Conservation (phyloP, 2,113 vertebrate genomes). For the Glaucidium brasilianum region DNA sequence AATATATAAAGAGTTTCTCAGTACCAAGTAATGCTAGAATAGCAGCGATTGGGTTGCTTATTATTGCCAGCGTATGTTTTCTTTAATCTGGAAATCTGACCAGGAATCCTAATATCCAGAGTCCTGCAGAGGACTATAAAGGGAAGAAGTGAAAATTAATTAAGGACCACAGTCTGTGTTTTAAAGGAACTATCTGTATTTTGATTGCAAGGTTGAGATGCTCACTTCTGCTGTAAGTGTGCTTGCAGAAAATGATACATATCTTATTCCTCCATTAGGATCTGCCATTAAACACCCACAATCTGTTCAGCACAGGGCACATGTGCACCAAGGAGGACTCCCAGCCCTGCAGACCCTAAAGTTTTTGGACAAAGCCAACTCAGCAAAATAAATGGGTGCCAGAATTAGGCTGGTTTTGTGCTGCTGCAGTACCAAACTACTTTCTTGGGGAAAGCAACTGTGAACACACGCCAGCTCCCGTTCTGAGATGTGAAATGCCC, state of each 20-base stretch:
- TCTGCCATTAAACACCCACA: neutral
- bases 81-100: neutral
- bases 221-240: neutral
- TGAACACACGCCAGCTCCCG: rapidly evolving
- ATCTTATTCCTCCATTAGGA: too few species aligned
- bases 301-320: neutral
- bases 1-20: slow-evolving; percentile 32
- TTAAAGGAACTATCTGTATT: neutral
- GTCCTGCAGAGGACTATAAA: neutral
- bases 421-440: rapidly evolving
- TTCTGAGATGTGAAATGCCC: rapidly evolving
- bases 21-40: neutral
- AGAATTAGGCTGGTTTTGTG: rapidly evolving
- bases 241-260: neutral
- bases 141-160: neutral
- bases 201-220: neutral
- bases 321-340: rapidly evolving
- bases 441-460: neutral
- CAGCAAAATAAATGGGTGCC: rapidly evolving
- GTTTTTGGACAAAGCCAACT: neutral
- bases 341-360: neutral
- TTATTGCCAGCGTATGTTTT: neutral
- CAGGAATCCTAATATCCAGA: neutral
- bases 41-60: neutral
- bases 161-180: neutral